Percentiles rank a stretch among this genome's conserved stretches.
Conservation (phyloP, 1,140 invertebrate genomes). For the Antheraea mylitta region DNA sequence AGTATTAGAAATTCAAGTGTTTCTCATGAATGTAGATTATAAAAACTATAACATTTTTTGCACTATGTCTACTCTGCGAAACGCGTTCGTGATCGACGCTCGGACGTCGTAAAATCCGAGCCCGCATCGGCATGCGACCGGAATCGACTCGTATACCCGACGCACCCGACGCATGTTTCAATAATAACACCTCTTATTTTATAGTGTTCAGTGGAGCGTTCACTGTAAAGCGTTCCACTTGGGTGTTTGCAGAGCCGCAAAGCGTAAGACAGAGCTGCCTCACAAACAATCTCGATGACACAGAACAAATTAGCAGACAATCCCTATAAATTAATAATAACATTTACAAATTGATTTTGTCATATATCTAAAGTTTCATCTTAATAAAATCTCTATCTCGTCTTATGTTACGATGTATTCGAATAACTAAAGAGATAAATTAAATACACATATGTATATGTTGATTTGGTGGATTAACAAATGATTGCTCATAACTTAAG, state of each 20-base stretch:
- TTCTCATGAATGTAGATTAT: neutral
- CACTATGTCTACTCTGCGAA: neutral
- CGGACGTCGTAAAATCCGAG: constrained; percentile 21
- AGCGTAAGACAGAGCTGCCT: neutral
- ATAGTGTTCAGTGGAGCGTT: constrained; percentile 17
- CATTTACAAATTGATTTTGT: too few species aligned
- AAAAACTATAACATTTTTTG: constrained; percentile 3
- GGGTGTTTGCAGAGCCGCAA: neutral
- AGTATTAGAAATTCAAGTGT: neutral
- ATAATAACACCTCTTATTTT: constrained; percentile 27
- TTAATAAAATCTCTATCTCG: too few species aligned
- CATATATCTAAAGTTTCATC: too few species aligned
- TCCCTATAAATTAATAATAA: too few species aligned
- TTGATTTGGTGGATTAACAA: too few species aligned
- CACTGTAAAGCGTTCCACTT: constrained; percentile 12
- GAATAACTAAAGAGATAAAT: too few species aligned
- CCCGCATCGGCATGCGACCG: constrained; percentile 15
- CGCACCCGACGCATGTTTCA: constrained; percentile 14
- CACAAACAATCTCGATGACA: neutral
- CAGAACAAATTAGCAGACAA: neutral
- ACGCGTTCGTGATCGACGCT: constrained; percentile 13
- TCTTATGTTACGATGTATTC: too few species aligned
- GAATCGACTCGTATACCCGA: constrained; percentile 10
- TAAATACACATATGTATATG: too few species aligned
- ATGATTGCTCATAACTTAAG: too few species aligned